Conservation (phyloP, 2,797 vertebrate species). For the Otolemur crassicaudatus region DNA sequence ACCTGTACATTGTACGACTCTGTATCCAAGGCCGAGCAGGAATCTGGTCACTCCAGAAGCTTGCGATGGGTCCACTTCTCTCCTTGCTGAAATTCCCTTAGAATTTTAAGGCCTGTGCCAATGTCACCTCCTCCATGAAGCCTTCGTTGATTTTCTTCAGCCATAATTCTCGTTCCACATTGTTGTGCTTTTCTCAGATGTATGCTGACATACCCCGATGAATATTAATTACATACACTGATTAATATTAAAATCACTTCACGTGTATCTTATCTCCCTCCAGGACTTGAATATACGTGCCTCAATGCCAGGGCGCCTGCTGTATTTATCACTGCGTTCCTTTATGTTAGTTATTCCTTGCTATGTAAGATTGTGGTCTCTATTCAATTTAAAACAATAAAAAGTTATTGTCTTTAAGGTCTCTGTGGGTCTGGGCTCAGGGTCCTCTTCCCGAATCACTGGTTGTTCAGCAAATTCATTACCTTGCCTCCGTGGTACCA, state of each 20-base stretch:
- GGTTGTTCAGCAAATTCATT: neutral
- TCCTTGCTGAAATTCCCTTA: neutral
- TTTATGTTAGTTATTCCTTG: neutral
- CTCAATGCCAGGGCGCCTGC: neutral
- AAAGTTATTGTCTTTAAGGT: neutral
- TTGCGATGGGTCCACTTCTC: neutral
- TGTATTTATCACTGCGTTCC: neutral
- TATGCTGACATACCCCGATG: neutral
- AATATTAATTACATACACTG: neutral
- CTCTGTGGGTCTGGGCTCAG: neutral
- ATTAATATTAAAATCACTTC: neutral
- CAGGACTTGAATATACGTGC: neutral
- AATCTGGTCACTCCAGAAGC: neutral
- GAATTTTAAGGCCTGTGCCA: neutral
- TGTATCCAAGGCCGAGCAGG: neutral
- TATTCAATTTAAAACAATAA: neutral
- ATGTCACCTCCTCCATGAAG: neutral
- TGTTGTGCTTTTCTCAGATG: neutral
- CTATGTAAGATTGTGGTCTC: neutral
- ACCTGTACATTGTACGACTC: no score
- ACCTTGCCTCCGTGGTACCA: neutral
- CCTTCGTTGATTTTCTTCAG: neutral
- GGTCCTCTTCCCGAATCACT: neutral
- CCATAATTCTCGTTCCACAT: neutral
- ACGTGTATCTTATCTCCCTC: neutral